Evolutionary conservation across 2,888 invertebrate species (phyloP), one percentile per base, ranked within the genome.

Genomic region (Drosophila eohydei): DNA sequence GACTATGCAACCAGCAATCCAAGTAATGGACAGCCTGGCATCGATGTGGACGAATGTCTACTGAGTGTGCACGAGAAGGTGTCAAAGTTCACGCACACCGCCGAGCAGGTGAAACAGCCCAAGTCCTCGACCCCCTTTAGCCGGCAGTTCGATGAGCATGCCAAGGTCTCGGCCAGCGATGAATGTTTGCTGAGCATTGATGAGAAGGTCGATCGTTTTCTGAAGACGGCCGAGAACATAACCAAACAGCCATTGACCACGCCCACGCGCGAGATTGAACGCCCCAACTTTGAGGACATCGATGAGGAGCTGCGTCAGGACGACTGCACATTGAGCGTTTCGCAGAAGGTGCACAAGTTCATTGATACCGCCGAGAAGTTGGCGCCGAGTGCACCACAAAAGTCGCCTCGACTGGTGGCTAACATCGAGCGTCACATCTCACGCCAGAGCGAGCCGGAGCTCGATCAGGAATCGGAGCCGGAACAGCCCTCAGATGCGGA

Each of bases 21-120:
- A 6, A 52, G 34, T 56, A 41, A 50, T 21, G 30, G 21, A 36
- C 56, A 76, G 69, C 38, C 69, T 14, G 74, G 93, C 54, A 93
- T 94, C 32, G 83, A 83, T 16, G 58, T 72, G 6, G 95, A 95
- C 79, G 95, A 95, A 80, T 95, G 95, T 79, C 91, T 95, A 16
- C 80, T 96, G 32, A 95, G 95, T 56, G 95, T 96, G 9, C 95
- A 95, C 44, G 95, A 95, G 88, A 96, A 96, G 91, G 95, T 96
- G 0, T 94, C 94, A 38, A 95, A 95, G 81, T 96, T 95, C 89
- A 95, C 95, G n/a, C 92, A 92, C 59, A 93, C 94, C 14, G 94
- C 94, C 12, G 95, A 93, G 71, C 92, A 92, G 70, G 81, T 91
- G 4, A 91, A 91, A 36, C 94, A 93, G 85, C 94, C 93, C 52